A percentile compares a stretch with the other conserved stretches of the same genome.
phyloP scores from a whole-genome alignment of 2,888 invertebrate genomes.

The Pammene fasciana region DNA sequence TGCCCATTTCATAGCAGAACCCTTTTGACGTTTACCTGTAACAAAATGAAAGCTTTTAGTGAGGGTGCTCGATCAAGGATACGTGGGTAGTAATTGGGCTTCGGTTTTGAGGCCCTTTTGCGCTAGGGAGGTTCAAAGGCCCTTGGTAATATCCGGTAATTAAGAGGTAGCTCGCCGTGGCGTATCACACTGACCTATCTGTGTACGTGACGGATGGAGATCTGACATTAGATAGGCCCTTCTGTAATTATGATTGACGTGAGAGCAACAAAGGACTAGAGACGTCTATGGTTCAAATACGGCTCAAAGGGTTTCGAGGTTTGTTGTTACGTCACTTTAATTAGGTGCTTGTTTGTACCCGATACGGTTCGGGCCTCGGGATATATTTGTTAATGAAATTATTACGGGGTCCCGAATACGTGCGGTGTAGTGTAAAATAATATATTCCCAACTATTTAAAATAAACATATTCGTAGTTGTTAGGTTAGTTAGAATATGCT shows the following conservation, averaged over 20 bases:
- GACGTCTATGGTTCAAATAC: constrained; percentile 37
- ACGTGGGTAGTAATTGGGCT: constrained; percentile 38
- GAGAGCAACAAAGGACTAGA: constrained; percentile 47
- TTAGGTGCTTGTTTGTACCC: constrained; percentile 38
- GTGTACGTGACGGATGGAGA: constrained; percentile 52
- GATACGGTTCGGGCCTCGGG: constrained; percentile 1
- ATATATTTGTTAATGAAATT: constrained; percentile 34
- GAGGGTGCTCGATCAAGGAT: constrained; percentile 37
- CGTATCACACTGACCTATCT: constrained; percentile 53
- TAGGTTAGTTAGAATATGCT: neutral
- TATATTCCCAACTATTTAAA: constrained; percentile 20
- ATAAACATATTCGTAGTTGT: constrained; percentile 4
- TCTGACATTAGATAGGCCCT: constrained; percentile 50
- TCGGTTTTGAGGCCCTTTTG: constrained; percentile 31
- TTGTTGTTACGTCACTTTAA: constrained; percentile 29
- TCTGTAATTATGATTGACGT: constrained; percentile 51
- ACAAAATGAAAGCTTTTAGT: constrained; percentile 51
- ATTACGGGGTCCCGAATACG: constrained; percentile 6
- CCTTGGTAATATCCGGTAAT: constrained; percentile 46
- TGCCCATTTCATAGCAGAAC: constrained; percentile 71
- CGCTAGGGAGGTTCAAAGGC: constrained; percentile 37
- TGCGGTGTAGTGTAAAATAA: constrained; percentile 18
- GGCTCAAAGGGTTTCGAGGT: constrained; percentile 22
- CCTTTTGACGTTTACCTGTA: constrained; percentile 62
- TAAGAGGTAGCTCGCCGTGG: constrained; percentile 52